Conservation (phyloP, 2,797 vertebrate species). For the Ctenopoma kingsleyae region DNA sequence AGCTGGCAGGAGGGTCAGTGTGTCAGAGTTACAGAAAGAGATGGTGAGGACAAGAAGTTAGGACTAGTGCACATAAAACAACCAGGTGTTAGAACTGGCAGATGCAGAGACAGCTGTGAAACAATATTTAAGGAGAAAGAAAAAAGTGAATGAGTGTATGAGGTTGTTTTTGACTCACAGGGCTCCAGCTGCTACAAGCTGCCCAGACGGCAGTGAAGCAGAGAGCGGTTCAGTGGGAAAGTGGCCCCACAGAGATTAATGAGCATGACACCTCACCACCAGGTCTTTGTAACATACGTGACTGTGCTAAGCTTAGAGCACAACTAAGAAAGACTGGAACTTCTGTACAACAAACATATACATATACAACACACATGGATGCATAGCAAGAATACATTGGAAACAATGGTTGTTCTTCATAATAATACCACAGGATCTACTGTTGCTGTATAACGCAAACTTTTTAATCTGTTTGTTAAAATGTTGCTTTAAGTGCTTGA, state of each 20-base stretch:
- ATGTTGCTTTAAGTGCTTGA: no score
- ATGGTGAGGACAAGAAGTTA: slow-evolving; percentile 9
- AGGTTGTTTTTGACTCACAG: slow-evolving; percentile 43
- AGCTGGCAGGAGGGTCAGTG: slow-evolving; percentile 41
- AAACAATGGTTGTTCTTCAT: not conserved
- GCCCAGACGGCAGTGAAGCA: slow-evolving; percentile 53
- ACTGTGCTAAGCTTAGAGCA: slow-evolving; percentile 50
- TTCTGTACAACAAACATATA: not conserved
- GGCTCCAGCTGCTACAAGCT: slow-evolving; percentile 65
- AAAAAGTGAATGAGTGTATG: slow-evolving; percentile 12
- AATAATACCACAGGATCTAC: not conserved
- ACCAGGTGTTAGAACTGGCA: slow-evolving; percentile 46
- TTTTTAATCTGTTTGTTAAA: no score
- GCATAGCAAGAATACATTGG: not conserved
- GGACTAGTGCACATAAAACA: slow-evolving; percentile 25
- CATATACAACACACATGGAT: not conserved
- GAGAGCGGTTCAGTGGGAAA: slow-evolving; percentile 69
- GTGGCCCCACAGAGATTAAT: slow-evolving; percentile 65
- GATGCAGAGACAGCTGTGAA: slow-evolving; percentile 14
- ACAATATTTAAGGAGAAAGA: slow-evolving; percentile 8
- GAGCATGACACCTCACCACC: slow-evolving; percentile 57
- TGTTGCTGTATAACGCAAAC: no score
- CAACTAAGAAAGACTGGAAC: slow-evolving; percentile 22
- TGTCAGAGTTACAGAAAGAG: slow-evolving; percentile 25
- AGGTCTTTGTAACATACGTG: slow-evolving; percentile 62